Evolutionary conservation across 2,888 invertebrate genomes (phyloP).

Genomic region (Reticulitermes lucifugus): DNA sequence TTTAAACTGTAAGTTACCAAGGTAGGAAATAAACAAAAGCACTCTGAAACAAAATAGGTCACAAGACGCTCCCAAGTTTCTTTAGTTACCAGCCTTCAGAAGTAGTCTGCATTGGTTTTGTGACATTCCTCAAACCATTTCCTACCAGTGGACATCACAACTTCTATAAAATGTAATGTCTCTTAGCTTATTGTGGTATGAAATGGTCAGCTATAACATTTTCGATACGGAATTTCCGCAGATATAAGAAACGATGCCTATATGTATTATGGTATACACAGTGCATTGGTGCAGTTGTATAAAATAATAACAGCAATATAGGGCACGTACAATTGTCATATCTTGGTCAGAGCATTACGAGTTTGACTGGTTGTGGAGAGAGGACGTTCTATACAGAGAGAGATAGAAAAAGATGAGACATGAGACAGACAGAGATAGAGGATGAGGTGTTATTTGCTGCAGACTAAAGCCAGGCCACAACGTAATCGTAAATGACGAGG

Average conservation of each 20-base stretch:
- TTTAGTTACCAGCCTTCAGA: not conserved
- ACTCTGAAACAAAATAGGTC: no score
- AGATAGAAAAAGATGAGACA: not conserved
- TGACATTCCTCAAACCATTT: conserved; percentile 25
- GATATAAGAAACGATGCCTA: conserved; percentile 24
- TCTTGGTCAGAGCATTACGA: conserved; percentile 47
- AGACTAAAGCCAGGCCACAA: conserved; percentile 44
- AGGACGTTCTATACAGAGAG: not conserved
- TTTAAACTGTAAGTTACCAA: no score
- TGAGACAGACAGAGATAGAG: conserved; percentile 5
- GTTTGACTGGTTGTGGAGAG: not conserved
- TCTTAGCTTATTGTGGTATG: conserved; percentile 42
- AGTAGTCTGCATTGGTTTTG: not conserved
- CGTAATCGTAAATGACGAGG: conserved; percentile 59
- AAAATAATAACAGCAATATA: conserved; percentile 52
- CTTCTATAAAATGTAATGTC: conserved; percentile 41
- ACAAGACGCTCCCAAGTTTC: no score
- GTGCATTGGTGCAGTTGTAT: conserved; percentile 44
- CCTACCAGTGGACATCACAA: conserved; percentile 20
- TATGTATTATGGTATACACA: conserved; percentile 33
- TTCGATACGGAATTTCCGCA: conserved; percentile 30
- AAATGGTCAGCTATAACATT: conserved; percentile 42
- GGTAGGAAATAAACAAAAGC: no score
- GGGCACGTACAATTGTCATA: conserved; percentile 52
- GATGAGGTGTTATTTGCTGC: conserved; percentile 46